A percentile compares a stretch with the other conserved stretches of the same genome.
Conservation (phyloP, 2,888 invertebrate genomes). For the Agrochola lychnidis region DNA sequence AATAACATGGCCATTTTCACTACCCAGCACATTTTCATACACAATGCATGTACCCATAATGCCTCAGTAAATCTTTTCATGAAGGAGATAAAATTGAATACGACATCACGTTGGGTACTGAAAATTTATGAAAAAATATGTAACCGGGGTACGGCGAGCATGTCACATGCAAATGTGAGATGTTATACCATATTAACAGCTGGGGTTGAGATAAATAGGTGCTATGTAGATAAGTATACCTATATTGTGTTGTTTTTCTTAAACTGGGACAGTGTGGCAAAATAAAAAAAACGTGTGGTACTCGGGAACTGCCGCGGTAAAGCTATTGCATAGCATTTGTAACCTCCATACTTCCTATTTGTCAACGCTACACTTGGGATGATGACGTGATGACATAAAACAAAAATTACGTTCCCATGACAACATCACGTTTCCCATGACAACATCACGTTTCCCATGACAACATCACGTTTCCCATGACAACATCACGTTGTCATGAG, state of each 20-base stretch:
- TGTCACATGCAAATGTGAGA: constrained; percentile 76
- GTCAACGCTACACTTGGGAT: too few species aligned
- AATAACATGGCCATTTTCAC: constrained; percentile 1
- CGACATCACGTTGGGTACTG: constrained; percentile 47
- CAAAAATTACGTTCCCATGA: too few species aligned
- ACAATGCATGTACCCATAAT: constrained; percentile 27
- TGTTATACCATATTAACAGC: constrained; percentile 61
- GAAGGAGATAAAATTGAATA: constrained; percentile 56
- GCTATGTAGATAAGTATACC: background rate
- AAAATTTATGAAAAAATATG: constrained; percentile 79
- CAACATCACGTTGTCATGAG: too few species aligned
- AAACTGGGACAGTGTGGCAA: too few species aligned
- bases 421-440: too few species aligned
- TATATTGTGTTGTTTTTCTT: background rate
- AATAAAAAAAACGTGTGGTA: too few species aligned
- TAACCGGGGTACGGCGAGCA: constrained; percentile 69
- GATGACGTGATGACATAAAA: too few species aligned
- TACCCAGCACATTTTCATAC: constrained; percentile 8
- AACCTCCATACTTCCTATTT: too few species aligned
- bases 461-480: too few species aligned
- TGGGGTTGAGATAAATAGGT: constrained; percentile 16
- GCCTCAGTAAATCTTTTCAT: constrained; percentile 50
- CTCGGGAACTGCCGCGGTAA: too few species aligned
- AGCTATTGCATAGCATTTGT: too few species aligned
- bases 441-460: too few species aligned